Conservation (phyloP, 2,113 vertebrate genomes). For the Hippoglossus stenolepis region DNA sequence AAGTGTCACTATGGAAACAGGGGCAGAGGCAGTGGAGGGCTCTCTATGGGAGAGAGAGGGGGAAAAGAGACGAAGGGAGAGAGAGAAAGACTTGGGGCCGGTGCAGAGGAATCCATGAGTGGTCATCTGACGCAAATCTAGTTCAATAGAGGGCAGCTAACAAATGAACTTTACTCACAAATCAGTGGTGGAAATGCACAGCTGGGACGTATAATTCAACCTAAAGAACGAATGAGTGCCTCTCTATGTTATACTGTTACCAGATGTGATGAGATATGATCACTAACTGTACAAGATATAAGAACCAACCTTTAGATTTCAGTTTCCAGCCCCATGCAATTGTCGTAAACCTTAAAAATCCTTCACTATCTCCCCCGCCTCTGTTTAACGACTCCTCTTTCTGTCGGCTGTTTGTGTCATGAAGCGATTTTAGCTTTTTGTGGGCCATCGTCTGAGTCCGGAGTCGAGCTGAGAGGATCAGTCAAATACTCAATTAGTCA, state of each 20-base stretch:
- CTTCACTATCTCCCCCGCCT: not conserved
- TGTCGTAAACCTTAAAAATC: not conserved
- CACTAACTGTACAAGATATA: not conserved
- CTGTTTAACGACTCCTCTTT: not conserved
- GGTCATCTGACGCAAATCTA: conserved; percentile 31
- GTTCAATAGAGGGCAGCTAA: conserved; percentile 10
- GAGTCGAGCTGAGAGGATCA: not conserved
- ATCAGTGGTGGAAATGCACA: not conserved
- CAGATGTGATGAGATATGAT: not conserved
- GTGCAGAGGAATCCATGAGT: conserved; percentile 61
- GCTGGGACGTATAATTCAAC: conserved; percentile 13
- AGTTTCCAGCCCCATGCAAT: not conserved
- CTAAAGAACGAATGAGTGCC: conserved; percentile 11
- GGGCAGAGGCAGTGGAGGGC: conserved; percentile 58
- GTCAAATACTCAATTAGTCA: not conserved
- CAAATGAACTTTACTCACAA: not conserved
- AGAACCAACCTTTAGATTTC: not conserved
- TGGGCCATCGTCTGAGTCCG: not conserved
- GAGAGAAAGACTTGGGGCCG: conserved; percentile 28
- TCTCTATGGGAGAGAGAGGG: conserved; percentile 50
- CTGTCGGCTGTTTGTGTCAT: conserved; percentile 1
- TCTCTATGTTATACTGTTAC: not conserved
- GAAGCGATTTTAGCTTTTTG: not conserved
- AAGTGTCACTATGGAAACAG: conserved; percentile 84
- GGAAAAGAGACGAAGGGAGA: not conserved